phyloP scores from a whole-genome alignment of 2,113 vertebrate genomes.

The Melanotaenia duboulayi region DNA sequence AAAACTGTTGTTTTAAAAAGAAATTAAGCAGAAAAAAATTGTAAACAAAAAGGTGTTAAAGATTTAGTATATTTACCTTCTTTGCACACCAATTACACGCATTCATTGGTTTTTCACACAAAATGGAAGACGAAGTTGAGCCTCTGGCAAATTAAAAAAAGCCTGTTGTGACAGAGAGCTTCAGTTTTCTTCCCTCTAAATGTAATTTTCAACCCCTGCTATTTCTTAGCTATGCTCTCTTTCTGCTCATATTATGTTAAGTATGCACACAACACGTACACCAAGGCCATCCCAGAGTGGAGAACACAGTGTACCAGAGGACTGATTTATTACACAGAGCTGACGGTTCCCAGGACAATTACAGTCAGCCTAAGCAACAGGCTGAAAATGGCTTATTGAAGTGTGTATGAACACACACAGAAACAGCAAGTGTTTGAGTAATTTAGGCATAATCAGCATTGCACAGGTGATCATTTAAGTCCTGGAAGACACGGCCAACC shows the following conservation, averaged over 20 bases:
- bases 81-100: constrained; percentile 15
- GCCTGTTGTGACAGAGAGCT: constrained; percentile 40
- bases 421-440: constrained; percentile 16
- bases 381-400: constrained; percentile 68
- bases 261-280: constrained; percentile 56
- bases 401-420: constrained; percentile 43
- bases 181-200: constrained; percentile 19
- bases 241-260: constrained; percentile 60
- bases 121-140: constrained; percentile 13
- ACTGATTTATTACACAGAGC: constrained; percentile 80
- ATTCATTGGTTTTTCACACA: background rate
- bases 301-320: constrained; percentile 78
- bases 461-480: constrained; percentile 20
- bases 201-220: constrained; percentile 50
- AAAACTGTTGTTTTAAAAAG: too few relatives aligned
- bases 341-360: constrained; percentile 81
- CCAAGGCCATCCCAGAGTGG: constrained; percentile 56
- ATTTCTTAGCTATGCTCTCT: constrained; percentile 46
- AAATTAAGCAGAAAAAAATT: background rate
- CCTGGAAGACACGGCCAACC: constrained; percentile 3
- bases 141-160: constrained; percentile 33
- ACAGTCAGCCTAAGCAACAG: constrained; percentile 71
- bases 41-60: background rate
- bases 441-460: constrained; percentile 29
- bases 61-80: constrained; percentile 10